Conservation (phyloP, 1,140 invertebrate species). For the Ectropis grisescens region DNA sequence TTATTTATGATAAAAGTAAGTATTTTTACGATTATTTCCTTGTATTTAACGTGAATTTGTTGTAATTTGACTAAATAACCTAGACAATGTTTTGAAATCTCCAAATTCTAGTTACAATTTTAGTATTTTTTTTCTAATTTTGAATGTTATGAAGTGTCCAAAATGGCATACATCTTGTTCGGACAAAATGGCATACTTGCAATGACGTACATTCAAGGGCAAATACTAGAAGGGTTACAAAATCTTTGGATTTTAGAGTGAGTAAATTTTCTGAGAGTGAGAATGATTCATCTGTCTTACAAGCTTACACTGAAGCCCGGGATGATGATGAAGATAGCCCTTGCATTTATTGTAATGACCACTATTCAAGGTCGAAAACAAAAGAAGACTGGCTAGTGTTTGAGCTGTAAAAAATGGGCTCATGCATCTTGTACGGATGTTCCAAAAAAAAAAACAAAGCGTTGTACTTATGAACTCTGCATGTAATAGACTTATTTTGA, state of each 20-base stretch:
- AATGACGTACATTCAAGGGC: conserved; percentile 1
- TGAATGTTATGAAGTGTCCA: too few relatives aligned
- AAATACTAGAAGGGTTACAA: conserved; percentile 2
- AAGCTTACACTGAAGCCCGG: too few relatives aligned
- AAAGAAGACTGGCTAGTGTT: conserved; percentile 1
- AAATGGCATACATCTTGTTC: too few relatives aligned
- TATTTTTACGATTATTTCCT: too few relatives aligned
- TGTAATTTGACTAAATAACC: too few relatives aligned
- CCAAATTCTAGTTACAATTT: too few relatives aligned
- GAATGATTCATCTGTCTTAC: background rate
- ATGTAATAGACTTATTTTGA: conserved; percentile 2
- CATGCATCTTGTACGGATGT: conserved; percentile 4
- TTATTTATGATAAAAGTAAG: too few relatives aligned
- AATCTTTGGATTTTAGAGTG: background rate
- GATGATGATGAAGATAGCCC: conserved; percentile 2
- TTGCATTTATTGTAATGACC: conserved; percentile 6
- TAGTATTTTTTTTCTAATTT: too few relatives aligned
- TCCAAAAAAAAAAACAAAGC: conserved; percentile 3
- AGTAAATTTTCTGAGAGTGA: background rate
- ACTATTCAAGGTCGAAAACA: conserved; percentile 2
- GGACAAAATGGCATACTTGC: too few relatives aligned
- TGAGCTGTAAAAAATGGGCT: conserved; percentile 4
- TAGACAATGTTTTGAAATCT: too few relatives aligned
- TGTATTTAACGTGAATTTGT: too few relatives aligned
- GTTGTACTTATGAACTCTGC: conserved; percentile 1